Evolutionary conservation across 2,113 vertebrate species (phyloP), one percentile per base, ranked within the genome.

Genomic region (Galemys pyrenaicus): DNA sequence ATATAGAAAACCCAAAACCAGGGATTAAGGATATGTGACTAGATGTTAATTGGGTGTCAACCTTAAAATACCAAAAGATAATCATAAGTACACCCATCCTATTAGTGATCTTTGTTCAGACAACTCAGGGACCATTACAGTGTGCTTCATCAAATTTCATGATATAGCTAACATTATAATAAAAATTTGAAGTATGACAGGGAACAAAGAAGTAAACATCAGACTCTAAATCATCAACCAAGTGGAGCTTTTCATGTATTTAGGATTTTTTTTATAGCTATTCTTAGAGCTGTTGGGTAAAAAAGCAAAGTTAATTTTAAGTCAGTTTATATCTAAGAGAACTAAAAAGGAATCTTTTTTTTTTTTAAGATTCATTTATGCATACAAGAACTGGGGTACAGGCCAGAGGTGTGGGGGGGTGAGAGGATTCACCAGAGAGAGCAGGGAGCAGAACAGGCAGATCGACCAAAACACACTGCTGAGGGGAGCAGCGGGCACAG

Each of bases 1-100:
- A 81, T 94, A 37, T 22, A 92, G 56, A 79, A 92, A 96, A 56
- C 28, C 56, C 13, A 93, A 79, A 92, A 62, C 4, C n/a, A 58
- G 67, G 77, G 28, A 44, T 64, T 39, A 65, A 58, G 13, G 10
- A 9, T 70, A 54, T 64, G 0, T 86, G 77, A 91, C 64, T 56
- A 83, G 41, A 74, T 24, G 9, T 39, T 35, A 37, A 87, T 32
- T 87, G 74, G 6, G 24, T 85, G 35, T 67, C 22, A 46, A 5
- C 35, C 62, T 67, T 67, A 74, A 54, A 35, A 49, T 60, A 67
- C 24, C 28, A 64, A 95, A 49, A 94, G 41, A 46, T 60, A 68
- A 32, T 44, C 16, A 30, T 64, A 30, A 82, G 0, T 39, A 58
- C 11, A 10, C 56, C 5, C 16, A 86, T 86, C 24, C 13, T 71